These are phyloP conservation scores for Eupithecia pulchellata DNA, from an alignment of 2,888 invertebrate genomes.

Conservation along the genomic window DNA sequence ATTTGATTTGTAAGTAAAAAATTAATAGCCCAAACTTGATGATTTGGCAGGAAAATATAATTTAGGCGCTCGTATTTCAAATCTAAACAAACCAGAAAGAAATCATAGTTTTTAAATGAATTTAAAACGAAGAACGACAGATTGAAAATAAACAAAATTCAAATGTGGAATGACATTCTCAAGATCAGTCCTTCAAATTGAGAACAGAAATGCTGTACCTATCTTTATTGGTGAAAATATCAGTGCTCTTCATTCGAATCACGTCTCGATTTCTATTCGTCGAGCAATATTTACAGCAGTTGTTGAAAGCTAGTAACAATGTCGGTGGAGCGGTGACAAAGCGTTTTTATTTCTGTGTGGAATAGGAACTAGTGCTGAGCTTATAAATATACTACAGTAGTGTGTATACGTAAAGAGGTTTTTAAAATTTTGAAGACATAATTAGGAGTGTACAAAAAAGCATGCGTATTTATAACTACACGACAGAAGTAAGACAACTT, in stretches of 20 bases:
- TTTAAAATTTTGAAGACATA: background rate
- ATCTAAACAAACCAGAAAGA: background rate
- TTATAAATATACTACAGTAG: background rate
- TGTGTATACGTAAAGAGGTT: background rate
- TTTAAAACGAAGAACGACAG: background rate
- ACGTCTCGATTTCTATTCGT: slow-evolving; percentile 34
- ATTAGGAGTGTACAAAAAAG: background rate
- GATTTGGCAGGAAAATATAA: too few species aligned
- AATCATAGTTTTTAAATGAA: background rate
- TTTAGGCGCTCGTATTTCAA: background rate
- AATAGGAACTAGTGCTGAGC: background rate
- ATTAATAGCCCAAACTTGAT: too few species aligned
- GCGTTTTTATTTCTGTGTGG: slow-evolving; percentile 35
- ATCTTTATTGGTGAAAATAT: slow-evolving; percentile 22
- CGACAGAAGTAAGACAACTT: too few species aligned
- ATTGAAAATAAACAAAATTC: slow-evolving; percentile 1
- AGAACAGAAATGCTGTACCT: slow-evolving; percentile 28
- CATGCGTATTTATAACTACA: background rate
- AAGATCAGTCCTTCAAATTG: slow-evolving; percentile 21
- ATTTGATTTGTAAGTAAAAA: too few species aligned
- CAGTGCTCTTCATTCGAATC: slow-evolving; percentile 28
- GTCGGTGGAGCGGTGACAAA: slow-evolving; percentile 32
- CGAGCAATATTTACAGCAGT: slow-evolving; percentile 35
- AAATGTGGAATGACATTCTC: background rate
- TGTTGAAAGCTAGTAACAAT: slow-evolving; percentile 35